Evolutionary conservation across 2,888 invertebrate species (phyloP).

Genomic region (Drosophila tripunctata): DNA sequence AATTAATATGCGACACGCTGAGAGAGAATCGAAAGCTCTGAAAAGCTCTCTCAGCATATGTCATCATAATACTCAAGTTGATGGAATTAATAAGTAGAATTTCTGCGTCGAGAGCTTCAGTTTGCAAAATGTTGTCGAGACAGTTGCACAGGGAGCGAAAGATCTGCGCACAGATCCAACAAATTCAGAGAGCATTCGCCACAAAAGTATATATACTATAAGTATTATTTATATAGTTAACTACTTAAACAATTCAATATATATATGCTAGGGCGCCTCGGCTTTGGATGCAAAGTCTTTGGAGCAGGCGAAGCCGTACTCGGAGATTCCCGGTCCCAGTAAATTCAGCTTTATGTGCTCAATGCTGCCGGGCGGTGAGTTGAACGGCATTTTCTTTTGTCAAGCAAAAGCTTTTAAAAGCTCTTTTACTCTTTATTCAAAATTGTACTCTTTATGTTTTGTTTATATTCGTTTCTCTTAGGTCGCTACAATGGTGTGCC

Average conservation of each 20-base stretch:
- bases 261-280: constrained; percentile 15
- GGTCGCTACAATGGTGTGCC: constrained; percentile 57
- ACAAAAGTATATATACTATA: constrained; percentile 16
- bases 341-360: constrained; percentile 62
- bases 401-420: constrained; percentile 16
- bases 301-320: constrained; percentile 70
- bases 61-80: not conserved
- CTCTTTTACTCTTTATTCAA: not conserved
- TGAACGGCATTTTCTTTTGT: constrained; percentile 12
- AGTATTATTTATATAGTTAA: not conserved
- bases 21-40: constrained; percentile 41
- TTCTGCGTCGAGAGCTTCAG: constrained; percentile 33
- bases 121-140: constrained; percentile 62
- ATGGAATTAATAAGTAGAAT: constrained; percentile 21
- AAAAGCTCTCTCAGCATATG: constrained; percentile 52
- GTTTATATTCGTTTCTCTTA: constrained; percentile 9
- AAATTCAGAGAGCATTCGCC: constrained; percentile 20
- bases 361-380: constrained; percentile 78
- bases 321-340: constrained; percentile 75
- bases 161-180: constrained; percentile 25
- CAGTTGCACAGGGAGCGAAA: constrained; percentile 22
- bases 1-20: constrained; percentile 28
- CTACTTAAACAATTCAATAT: not conserved
- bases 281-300: constrained; percentile 10
- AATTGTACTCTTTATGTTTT: not conserved